Evolutionary conservation across 2,797 vertebrate genomes (phyloP).

Genomic region (Poecilia picta): DNA sequence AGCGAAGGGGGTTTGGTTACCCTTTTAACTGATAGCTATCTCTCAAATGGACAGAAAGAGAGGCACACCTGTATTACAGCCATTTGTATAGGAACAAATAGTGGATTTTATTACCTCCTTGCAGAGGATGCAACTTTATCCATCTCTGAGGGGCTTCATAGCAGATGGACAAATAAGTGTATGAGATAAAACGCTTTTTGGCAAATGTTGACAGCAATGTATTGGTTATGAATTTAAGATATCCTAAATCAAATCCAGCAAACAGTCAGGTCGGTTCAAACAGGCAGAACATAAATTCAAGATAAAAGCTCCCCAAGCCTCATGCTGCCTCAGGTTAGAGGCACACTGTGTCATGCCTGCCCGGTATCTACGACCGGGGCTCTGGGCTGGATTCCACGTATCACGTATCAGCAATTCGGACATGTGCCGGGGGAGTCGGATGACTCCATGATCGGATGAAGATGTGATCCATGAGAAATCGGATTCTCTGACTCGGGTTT

Average conservation of each 20-base stretch:
- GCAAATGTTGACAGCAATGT: slow-evolving; percentile 42
- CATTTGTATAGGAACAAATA: slow-evolving; percentile 68
- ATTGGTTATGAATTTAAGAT: slow-evolving; percentile 34
- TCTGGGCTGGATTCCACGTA: slow-evolving; percentile 64
- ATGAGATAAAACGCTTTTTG: slow-evolving; percentile 57
- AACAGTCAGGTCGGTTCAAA: slow-evolving; percentile 4
- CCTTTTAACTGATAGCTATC: slow-evolving; percentile 78
- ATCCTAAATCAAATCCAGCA: slow-evolving; percentile 6
- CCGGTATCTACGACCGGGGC: slow-evolving; percentile 52
- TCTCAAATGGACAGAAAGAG: slow-evolving; percentile 62
- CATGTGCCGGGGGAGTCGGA: slow-evolving; percentile 70
- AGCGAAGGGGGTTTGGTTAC: slow-evolving; percentile 74
- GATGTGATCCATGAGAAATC: slow-evolving; percentile 68
- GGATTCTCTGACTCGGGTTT: slow-evolving; percentile 62
- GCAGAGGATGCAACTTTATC: slow-evolving; percentile 67
- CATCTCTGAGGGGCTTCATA: slow-evolving; percentile 54
- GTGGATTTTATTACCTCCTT: slow-evolving; percentile 71
- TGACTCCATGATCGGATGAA: slow-evolving; percentile 70
- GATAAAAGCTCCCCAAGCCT: slow-evolving; percentile 11
- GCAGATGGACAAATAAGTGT: slow-evolving; percentile 59
- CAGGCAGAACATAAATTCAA: slow-evolving; percentile 12
- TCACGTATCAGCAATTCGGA: slow-evolving; percentile 65
- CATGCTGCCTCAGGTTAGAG: slow-evolving; percentile 25
- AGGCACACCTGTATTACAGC: slow-evolving; percentile 63
- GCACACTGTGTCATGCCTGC: slow-evolving; percentile 26